Evolutionary conservation across 2,113 vertebrate genomes (phyloP).

Genomic region (Otus sunia): DNA sequence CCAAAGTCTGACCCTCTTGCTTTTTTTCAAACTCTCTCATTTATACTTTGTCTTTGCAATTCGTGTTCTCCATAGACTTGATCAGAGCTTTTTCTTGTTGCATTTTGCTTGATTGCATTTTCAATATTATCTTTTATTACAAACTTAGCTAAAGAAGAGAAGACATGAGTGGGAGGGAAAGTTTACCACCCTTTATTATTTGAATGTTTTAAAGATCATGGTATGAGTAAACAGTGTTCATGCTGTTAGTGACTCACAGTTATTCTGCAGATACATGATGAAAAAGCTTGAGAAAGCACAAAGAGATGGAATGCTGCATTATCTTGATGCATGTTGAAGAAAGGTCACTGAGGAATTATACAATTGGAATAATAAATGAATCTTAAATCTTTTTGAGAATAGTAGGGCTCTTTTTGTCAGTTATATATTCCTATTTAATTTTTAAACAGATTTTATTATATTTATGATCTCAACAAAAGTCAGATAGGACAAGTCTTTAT

Average conservation of each 20-base stretch:
- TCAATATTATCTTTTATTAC: background rate
- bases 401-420: background rate
- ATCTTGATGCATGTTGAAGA: background rate
- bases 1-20: background rate
- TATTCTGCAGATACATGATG: background rate
- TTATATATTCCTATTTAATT: background rate
- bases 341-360: background rate
- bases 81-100: background rate
- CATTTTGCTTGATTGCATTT: background rate
- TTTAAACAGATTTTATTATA: background rate
- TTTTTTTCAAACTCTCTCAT: background rate
- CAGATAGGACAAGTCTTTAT: background rate
- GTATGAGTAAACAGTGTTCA: background rate
- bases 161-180: background rate
- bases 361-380: background rate
- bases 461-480: background rate
- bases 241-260: background rate
- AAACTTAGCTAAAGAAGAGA: background rate
- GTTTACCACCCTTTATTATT: background rate
- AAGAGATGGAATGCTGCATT: background rate
- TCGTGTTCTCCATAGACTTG: accelerated
- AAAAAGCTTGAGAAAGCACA: background rate
- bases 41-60: background rate
- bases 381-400: background rate
- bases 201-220: background rate